Conservation (phyloP, 1,140 invertebrate genomes). For the Diorhabda carinulata region DNA sequence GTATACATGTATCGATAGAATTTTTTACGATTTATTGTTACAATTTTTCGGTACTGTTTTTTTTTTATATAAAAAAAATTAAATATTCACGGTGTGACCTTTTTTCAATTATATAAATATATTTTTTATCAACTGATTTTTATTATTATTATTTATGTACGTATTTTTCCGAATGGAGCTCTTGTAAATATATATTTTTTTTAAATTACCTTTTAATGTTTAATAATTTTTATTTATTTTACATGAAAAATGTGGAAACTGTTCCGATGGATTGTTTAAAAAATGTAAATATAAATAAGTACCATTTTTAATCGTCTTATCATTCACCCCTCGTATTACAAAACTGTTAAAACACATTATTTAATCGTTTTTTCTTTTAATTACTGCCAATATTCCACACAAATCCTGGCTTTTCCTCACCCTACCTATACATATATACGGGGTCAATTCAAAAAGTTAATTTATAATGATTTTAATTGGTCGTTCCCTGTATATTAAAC, state of each 20-base stretch:
- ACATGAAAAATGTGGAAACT: not conserved
- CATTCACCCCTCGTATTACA: not conserved
- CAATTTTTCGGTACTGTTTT: too few species aligned
- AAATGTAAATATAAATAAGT: constrained; percentile 20
- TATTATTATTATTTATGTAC: constrained; percentile 1
- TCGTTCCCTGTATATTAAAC: too few species aligned
- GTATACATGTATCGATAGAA: too few species aligned
- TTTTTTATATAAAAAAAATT: too few species aligned
- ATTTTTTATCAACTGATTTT: not conserved
- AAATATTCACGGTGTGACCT: too few species aligned
- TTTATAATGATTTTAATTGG: too few species aligned
- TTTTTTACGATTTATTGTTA: too few species aligned
- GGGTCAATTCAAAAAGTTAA: too few species aligned
- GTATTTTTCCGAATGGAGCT: not conserved
- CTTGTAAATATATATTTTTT: constrained; percentile 16
- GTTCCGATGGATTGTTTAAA: constrained; percentile 22
- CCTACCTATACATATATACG: too few species aligned
- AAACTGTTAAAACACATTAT: not conserved
- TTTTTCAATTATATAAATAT: not conserved
- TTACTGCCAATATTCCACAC: too few species aligned
- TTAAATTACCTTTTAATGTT: constrained; percentile 12
- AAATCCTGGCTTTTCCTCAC: too few species aligned
- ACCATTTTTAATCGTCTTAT: constrained; percentile 18
- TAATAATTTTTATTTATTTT: constrained; percentile 22
- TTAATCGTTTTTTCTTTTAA: too few species aligned